Base-by-base conservation (phyloP, 2,888 invertebrate species). In the Macrosiphum euphorbiae region DNA sequence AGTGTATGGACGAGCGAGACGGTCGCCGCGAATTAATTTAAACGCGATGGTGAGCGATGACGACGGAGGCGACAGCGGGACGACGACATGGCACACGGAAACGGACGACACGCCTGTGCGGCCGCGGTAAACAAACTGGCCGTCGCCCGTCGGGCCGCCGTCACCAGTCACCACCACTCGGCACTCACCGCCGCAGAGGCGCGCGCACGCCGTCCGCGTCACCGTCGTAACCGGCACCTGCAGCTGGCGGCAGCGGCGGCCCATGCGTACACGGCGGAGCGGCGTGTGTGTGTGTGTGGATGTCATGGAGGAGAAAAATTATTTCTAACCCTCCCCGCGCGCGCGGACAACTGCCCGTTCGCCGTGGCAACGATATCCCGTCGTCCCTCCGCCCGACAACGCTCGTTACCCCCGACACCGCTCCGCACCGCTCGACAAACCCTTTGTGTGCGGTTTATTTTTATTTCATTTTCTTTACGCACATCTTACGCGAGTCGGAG, bases 281-380 rank as follows among this genome's bases (percentile, higher is more conserved):
- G 10, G 88, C 44, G 44, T 47, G 47, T 47, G 47, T 47, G 47
- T 47, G 47, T 52, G 90, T n/a, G 78, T 35, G 78, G 78, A 78
- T 78, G 85, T 93, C 93, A 93, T 93, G 93, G 93, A 93, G 85
- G 93, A 93, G 90, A 93, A 93, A 93, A 90, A 93, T 61, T 85
- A 90, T 93, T 87, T 35, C 28, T 44, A 50, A 67, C 50, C 92
- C 92, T 61, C 67, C 67, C 85, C 47, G 28, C 92, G 47, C 44
- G 86, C 91, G 41, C 58, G 58, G 35, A 35, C 92, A 58, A 11
- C 58, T 24, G 58, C 20, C 44, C 84, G 35, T 52, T 35, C 90
- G 91, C 28, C 85, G 55, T 28, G 35, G 35, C 78, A 90, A 78
- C 78, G 50, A 89, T 88, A 88, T 88, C 88, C 89, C 50, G 50